Percentiles rank a stretch among this genome's conserved stretches.
phyloP scores from a whole-genome alignment of 2,888 invertebrate genomes.

The Microchrysa polita region DNA sequence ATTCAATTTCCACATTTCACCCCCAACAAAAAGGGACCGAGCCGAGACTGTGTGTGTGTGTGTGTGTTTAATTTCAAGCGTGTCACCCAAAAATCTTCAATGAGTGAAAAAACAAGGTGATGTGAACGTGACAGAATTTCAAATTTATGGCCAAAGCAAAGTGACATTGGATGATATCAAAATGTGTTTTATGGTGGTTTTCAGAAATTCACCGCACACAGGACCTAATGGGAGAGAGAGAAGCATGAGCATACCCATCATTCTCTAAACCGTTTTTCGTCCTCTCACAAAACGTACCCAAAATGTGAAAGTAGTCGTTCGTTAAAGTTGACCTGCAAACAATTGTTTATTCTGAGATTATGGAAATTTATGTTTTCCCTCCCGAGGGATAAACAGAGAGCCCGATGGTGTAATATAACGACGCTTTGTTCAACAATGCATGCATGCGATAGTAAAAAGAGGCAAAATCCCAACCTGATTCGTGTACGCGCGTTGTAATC shows the following conservation, averaged over 20 bases:
- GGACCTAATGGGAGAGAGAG: constrained; percentile 12
- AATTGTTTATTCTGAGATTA: neutral
- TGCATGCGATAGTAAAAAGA: neutral
- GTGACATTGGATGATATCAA: constrained; percentile 30
- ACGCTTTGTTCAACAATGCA: neutral
- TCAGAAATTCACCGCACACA: constrained; percentile 4
- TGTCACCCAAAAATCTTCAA: neutral
- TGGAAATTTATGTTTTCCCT: neutral
- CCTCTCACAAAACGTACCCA: neutral
- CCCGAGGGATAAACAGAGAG: neutral
- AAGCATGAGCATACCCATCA: neutral
- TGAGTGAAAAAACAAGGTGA: neutral
- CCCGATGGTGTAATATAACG: neutral
- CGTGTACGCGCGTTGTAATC: constrained; percentile 32
- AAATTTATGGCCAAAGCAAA: constrained; percentile 26
- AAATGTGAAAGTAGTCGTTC: neutral
- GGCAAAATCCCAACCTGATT: constrained; percentile 9
- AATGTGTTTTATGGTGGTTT: constrained; percentile 4
- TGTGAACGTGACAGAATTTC: constrained; percentile 24
- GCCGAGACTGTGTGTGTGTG: no score
- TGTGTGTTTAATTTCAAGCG: constrained; percentile 27
- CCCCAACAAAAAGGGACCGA: constrained; percentile 27
- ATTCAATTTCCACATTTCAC: constrained; percentile 20
- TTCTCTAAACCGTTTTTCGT: no score
- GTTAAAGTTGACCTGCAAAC: neutral